These are phyloP conservation scores for Oedothorax gibbosus DNA, from an alignment of 1,140 invertebrate species.

Conservation along the genomic window DNA sequence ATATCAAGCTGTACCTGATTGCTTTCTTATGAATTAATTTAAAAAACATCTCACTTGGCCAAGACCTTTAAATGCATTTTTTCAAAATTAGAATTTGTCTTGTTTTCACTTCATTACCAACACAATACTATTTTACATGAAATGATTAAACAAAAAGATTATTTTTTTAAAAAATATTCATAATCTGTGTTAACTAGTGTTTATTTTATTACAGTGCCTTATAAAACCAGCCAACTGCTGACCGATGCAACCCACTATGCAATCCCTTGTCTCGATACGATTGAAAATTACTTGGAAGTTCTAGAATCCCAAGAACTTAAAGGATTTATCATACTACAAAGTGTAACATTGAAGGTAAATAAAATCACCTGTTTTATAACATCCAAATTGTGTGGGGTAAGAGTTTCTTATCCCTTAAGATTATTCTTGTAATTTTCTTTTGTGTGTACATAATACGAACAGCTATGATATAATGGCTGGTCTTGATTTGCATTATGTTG, in stretches of 20 bases:
- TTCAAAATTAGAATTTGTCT: neutral
- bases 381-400: too few relatives aligned
- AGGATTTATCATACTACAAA: constrained; percentile 68
- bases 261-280: constrained; percentile 65
- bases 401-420: too few relatives aligned
- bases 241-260: constrained; percentile 66
- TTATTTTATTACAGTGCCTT: constrained; percentile 25
- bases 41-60: too few relatives aligned
- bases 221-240: constrained; percentile 49
- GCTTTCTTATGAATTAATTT: too few relatives aligned
- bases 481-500: too few relatives aligned
- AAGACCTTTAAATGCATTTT: neutral
- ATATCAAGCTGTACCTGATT: too few relatives aligned
- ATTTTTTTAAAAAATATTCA: too few relatives aligned
- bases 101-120: neutral
- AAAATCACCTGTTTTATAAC: neutral
- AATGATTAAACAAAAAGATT: neutral
- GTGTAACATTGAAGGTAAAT: constrained; percentile 65
- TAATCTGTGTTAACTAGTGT: neutral
- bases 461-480: too few relatives aligned
- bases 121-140: constrained; percentile 8
- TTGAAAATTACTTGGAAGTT: constrained; percentile 67
- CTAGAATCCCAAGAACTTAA: constrained; percentile 65
- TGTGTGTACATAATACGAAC: too few relatives aligned
- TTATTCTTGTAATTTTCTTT: too few relatives aligned